These are phyloP conservation scores for Plebejus argus DNA, from an alignment of 2,888 invertebrate species.

Conservation along the genomic window DNA sequence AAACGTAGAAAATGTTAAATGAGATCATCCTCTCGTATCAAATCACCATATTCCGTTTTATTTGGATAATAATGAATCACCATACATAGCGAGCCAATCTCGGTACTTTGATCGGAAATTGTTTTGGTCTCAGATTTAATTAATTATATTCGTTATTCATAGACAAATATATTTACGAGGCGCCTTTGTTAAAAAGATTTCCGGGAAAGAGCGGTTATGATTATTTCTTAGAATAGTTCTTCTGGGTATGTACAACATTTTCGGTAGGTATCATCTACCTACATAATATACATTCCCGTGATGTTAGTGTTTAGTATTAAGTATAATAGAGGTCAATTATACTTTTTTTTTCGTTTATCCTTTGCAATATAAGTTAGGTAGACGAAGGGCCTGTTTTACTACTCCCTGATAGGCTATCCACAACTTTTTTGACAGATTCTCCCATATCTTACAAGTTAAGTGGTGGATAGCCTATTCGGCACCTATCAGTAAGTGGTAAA, in stretches of 20 bases:
- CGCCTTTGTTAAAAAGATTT: slow-evolving; percentile 5
- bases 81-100: slow-evolving; percentile 28
- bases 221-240: neutral
- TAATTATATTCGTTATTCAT: slow-evolving; percentile 25
- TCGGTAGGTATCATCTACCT: neutral
- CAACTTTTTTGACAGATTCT: too few relatives aligned
- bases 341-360: neutral
- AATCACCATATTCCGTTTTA: slow-evolving; percentile 31
- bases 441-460: too few relatives aligned
- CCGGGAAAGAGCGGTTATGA: slow-evolving; percentile 5
- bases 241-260: neutral
- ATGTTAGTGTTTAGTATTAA: neutral
- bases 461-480: too few relatives aligned
- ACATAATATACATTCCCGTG: neutral
- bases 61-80: slow-evolving; percentile 31
- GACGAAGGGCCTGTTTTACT: too few relatives aligned
- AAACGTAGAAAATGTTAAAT: slow-evolving; percentile 33
- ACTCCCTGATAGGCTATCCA: too few relatives aligned
- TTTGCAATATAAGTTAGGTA: too few relatives aligned
- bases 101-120: slow-evolving; percentile 26
- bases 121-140: slow-evolving; percentile 15
- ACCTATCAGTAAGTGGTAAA: neutral
- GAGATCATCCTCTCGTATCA: slow-evolving; percentile 34
- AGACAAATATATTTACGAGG: slow-evolving; percentile 22
- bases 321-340: neutral